These are phyloP conservation scores for Danio aesculapii DNA, from an alignment of 2,797 vertebrate genomes.

Conservation along the genomic window DNA sequence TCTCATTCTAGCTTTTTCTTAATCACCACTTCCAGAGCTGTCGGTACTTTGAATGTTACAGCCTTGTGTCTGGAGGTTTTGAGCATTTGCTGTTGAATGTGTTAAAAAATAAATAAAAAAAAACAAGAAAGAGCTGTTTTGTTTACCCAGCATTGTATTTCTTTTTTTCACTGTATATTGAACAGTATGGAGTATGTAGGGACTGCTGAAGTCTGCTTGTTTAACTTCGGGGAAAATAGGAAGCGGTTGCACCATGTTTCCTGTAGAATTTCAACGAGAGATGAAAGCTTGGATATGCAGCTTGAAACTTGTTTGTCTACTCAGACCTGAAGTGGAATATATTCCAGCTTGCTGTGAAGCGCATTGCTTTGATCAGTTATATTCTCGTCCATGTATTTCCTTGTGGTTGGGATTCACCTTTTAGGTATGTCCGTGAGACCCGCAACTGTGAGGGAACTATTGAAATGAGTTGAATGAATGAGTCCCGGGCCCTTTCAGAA, in stretches of 20 bases:
- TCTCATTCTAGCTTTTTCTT: not conserved
- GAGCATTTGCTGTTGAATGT: not conserved
- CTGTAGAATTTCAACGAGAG: slow-evolving; percentile 25
- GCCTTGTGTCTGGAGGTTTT: slow-evolving; percentile 14
- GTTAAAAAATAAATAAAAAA: no score
- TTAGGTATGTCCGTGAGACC: slow-evolving; percentile 31
- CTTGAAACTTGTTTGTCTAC: slow-evolving; percentile 41
- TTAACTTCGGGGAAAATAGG: slow-evolving; percentile 13
- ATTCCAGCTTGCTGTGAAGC: slow-evolving; percentile 25
- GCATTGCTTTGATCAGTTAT: slow-evolving; percentile 2
- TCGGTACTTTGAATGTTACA: not conserved
- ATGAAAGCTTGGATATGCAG: slow-evolving; percentile 40
- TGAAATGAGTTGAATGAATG: slow-evolving; percentile 57
- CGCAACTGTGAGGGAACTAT: slow-evolving; percentile 37
- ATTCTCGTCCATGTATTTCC: slow-evolving; percentile 29
- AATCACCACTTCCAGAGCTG: not conserved
- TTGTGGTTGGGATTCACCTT: slow-evolving; percentile 9
- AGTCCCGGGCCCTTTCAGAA: slow-evolving; percentile 69
- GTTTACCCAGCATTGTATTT: slow-evolving; percentile 24
- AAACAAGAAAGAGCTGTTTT: not conserved
- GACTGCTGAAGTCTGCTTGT: slow-evolving; percentile 10
- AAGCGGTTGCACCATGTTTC: slow-evolving; percentile 1
- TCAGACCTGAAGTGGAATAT: slow-evolving; percentile 27
- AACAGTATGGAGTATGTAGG: slow-evolving; percentile 1
- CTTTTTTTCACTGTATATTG: slow-evolving; percentile 24